phyloP scores from a whole-genome alignment of 2,113 vertebrate species.

The Catagonus wagneri region DNA sequence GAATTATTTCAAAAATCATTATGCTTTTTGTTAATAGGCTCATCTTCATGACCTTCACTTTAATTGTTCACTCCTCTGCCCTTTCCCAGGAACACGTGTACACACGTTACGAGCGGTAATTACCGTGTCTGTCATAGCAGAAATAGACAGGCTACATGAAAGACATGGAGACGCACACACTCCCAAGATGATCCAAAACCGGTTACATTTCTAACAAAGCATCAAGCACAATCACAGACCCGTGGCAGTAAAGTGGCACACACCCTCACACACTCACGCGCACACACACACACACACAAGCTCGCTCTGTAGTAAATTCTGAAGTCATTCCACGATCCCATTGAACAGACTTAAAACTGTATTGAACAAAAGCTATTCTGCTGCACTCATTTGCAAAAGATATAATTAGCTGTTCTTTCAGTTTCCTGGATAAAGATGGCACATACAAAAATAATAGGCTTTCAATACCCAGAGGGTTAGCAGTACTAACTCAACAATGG shows the following conservation, averaged over 20 bases:
- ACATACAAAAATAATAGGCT: conserved; percentile 88
- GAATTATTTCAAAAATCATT: conserved; percentile 45
- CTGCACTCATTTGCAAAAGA: conserved; percentile 86
- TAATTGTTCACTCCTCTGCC: conserved; percentile 58
- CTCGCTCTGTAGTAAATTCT: conserved; percentile 62
- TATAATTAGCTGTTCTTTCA: conserved; percentile 91
- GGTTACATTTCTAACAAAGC: conserved; percentile 78
- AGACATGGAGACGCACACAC: neutral
- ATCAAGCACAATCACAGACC: conserved; percentile 84
- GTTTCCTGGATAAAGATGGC: conserved; percentile 85
- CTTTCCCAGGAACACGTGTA: conserved; percentile 21
- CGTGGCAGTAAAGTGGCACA: conserved; percentile 74
- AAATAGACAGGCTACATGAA: conserved; percentile 26
- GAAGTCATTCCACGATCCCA: conserved; percentile 81
- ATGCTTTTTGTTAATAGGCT: conserved; percentile 77
- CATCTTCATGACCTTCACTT: conserved; percentile 78
- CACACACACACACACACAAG: neutral
- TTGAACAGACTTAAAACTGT: conserved; percentile 83
- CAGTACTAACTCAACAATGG: conserved; percentile 82
- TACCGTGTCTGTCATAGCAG: conserved; percentile 70
- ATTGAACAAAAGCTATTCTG: conserved; percentile 86
- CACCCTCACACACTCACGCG: neutral
- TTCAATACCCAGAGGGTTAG: conserved; percentile 85
- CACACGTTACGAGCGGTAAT: conserved; percentile 81
- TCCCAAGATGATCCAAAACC: conserved; percentile 70